A percentile compares a stretch with the other conserved stretches of the same genome.
Conservation (phyloP, 2,888 invertebrate species). For the Bombylius major region DNA sequence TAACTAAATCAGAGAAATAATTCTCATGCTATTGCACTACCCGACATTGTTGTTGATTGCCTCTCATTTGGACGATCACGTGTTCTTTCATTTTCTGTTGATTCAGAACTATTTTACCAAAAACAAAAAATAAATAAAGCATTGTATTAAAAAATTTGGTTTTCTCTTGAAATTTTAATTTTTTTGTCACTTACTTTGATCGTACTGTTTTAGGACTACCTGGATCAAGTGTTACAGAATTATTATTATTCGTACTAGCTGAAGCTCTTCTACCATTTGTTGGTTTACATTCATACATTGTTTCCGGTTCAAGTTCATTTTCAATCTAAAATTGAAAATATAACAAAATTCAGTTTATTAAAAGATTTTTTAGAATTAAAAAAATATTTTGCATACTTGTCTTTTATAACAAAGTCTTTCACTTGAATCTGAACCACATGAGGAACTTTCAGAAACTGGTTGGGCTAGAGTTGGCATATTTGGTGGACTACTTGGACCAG, state of each 20-base stretch:
- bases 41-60: conserved; percentile 38
- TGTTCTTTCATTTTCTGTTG: conserved; percentile 35
- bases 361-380: neutral
- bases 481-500: conserved; percentile 36
- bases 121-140: neutral
- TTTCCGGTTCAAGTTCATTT: conserved; percentile 34
- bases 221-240: conserved; percentile 29
- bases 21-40: conserved; percentile 40
- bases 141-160: neutral
- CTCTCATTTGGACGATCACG: conserved; percentile 35
- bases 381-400: conserved; percentile 21
- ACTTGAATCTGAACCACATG: conserved; percentile 37
- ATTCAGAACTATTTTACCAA: conserved; percentile 27
- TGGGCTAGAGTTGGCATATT: conserved; percentile 33
- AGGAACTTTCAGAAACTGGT: conserved; percentile 39
- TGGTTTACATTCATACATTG: conserved; percentile 35
- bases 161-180: neutral
- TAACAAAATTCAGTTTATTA: conserved; percentile 3
- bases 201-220: conserved; percentile 36
- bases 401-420: conserved; percentile 36
- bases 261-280: conserved; percentile 34
- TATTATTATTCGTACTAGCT: conserved; percentile 36
- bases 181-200: conserved; percentile 28
- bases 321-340: conserved; percentile 27
- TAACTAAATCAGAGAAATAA: conserved; percentile 41